Evolutionary conservation across 1,140 invertebrate species (phyloP).

Genomic region (Aphidius ervi): DNA sequence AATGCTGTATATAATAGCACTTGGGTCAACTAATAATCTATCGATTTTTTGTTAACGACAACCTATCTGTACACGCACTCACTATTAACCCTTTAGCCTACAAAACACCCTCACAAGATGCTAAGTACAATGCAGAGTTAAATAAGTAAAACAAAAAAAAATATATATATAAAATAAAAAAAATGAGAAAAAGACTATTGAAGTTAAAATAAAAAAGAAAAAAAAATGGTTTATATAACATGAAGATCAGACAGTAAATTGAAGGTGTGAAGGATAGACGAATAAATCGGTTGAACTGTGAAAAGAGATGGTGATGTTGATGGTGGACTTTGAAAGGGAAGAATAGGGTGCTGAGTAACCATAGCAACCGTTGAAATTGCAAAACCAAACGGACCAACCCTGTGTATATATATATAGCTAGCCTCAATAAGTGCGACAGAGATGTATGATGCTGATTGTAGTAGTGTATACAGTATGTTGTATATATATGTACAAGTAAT

Average conservation of each 20-base stretch:
- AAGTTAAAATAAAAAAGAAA: slow-evolving; percentile 1
- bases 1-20: too few relatives aligned
- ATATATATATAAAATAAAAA: too few relatives aligned
- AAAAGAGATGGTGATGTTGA: slow-evolving; percentile 17
- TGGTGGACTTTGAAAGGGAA: slow-evolving; percentile 23
- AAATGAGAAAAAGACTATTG: too few relatives aligned
- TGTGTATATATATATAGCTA: slow-evolving; percentile 27
- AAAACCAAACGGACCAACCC: slow-evolving; percentile 46
- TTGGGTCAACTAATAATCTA: too few relatives aligned
- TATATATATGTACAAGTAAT: too few relatives aligned
- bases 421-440: slow-evolving; percentile 26
- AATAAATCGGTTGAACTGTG: slow-evolving; percentile 10
- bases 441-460: slow-evolving; percentile 4
- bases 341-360: slow-evolving; percentile 43
- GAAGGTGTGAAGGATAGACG: slow-evolving; percentile 7
- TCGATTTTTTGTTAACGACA: too few relatives aligned
- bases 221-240: slow-evolving; percentile 6
- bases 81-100: too few relatives aligned
- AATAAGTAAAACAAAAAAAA: too few relatives aligned
- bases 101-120: too few relatives aligned
- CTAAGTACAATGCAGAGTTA: too few relatives aligned
- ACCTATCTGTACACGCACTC: too few relatives aligned
- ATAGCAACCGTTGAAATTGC: slow-evolving; percentile 38
- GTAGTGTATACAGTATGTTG: too few relatives aligned
- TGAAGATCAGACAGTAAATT: slow-evolving; percentile 5